Conservation (phyloP, 2,888 invertebrate genomes). For the Dryococelus australis region DNA sequence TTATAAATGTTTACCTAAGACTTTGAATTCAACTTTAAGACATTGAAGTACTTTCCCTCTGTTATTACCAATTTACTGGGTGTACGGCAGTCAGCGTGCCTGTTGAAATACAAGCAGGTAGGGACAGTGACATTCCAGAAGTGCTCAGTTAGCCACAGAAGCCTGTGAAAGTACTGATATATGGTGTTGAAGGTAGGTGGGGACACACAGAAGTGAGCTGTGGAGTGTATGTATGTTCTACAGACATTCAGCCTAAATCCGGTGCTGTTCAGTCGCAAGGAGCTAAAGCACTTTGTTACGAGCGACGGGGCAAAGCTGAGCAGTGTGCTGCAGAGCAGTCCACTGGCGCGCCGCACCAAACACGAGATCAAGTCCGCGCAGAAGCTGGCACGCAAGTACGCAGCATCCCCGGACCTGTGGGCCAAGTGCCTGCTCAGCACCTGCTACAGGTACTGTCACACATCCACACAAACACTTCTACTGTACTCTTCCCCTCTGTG, state of each 20-base stretch:
- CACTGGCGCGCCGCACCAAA: slow-evolving; percentile 92
- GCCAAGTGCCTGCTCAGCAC: slow-evolving; percentile 88
- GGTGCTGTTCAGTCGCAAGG: slow-evolving; percentile 57
- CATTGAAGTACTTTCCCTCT: too few relatives aligned
- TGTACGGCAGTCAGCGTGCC: too few relatives aligned
- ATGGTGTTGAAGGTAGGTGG: too few relatives aligned
- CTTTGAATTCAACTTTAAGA: too few relatives aligned
- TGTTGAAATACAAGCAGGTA: too few relatives aligned
- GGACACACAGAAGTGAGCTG: too few relatives aligned
- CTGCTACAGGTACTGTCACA: slow-evolving; percentile 69
- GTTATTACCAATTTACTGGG: too few relatives aligned
- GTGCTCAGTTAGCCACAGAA: too few relatives aligned
- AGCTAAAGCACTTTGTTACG: slow-evolving; percentile 49
- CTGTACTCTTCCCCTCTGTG: too few relatives aligned
- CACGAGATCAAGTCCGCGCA: slow-evolving; percentile 95
- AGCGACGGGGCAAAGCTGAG: slow-evolving; percentile 50
- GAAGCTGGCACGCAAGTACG: slow-evolving; percentile 72
- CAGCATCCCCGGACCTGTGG: slow-evolving; percentile 85
- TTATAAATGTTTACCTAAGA: too few relatives aligned
- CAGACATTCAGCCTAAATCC: slow-evolving; percentile 56
- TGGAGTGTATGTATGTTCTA: not conserved
- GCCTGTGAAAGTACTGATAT: too few relatives aligned
- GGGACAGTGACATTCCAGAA: too few relatives aligned
- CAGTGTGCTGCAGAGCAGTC: slow-evolving; percentile 77
- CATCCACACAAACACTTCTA: not conserved